Percentiles rank a stretch among this genome's conserved stretches.
Conservation (phyloP, 2,113 vertebrate species). For the Caranx melampygus region DNA sequence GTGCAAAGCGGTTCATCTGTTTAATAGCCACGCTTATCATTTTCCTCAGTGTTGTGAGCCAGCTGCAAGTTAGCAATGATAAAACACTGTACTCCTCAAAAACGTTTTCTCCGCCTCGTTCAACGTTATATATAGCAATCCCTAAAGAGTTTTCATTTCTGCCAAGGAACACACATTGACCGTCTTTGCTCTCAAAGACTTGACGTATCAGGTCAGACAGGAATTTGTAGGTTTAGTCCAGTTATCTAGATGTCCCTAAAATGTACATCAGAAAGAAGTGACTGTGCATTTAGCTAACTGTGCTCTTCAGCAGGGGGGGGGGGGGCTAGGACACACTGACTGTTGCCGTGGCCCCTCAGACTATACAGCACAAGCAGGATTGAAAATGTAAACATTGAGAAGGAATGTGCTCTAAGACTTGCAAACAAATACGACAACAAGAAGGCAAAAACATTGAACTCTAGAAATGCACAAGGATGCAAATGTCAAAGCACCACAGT, state of each 20-base stretch:
- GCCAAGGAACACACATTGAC: not conserved
- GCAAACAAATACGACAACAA: not conserved
- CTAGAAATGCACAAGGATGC: not conserved
- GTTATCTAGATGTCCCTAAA: not conserved
- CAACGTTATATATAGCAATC: not conserved
- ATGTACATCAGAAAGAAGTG: not conserved
- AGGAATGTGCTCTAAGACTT: not conserved
- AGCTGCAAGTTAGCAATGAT: not conserved
- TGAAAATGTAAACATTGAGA: constrained; percentile 5
- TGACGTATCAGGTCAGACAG: too few species aligned
- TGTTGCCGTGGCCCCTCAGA: constrained; percentile 2
- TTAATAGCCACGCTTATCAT: not conserved
- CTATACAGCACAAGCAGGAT: not conserved
- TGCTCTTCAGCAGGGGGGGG: not conserved
- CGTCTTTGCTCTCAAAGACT: not conserved
- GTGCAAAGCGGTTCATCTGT: not conserved
- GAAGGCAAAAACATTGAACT: not conserved
- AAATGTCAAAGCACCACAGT: constrained; percentile 2
- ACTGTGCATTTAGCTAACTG: not conserved
- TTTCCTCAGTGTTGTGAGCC: constrained; percentile 5
- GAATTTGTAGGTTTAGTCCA: not conserved
- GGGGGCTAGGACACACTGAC: too few species aligned
- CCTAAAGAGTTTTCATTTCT: not conserved
- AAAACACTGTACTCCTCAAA: not conserved
- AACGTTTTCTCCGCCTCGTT: not conserved